Evolutionary conservation across 2,797 vertebrate species (phyloP).

Genomic region (Sebastes baramenuke): DNA sequence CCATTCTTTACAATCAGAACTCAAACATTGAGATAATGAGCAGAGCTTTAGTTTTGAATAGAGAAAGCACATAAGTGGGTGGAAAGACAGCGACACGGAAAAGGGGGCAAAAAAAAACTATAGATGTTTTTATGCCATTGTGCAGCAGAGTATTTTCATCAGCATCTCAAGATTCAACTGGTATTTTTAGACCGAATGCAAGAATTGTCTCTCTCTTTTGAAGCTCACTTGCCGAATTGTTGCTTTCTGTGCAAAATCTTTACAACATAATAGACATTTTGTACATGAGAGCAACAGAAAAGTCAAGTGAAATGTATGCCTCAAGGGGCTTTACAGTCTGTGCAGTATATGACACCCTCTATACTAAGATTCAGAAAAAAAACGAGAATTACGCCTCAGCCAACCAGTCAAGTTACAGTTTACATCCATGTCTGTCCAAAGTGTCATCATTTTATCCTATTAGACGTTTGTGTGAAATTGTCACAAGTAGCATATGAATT

Average conservation of each 20-base stretch:
- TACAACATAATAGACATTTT: not conserved
- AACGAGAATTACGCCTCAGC: not conserved
- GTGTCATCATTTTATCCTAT: not conserved
- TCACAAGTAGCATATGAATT: not conserved
- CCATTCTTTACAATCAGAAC: constrained; percentile 21
- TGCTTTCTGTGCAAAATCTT: not conserved
- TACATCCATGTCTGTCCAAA: not conserved
- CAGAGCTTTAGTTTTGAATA: constrained; percentile 1
- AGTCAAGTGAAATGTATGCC: not conserved
- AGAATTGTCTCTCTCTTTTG: not conserved
- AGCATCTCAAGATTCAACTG: not conserved
- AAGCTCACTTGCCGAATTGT: not conserved
- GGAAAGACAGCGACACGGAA: not conserved
- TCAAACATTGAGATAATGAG: constrained; percentile 10
- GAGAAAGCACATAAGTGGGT: constrained; percentile 17
- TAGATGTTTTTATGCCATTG: not conserved
- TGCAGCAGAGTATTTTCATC: constrained; percentile 16
- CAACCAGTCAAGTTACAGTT: not conserved
- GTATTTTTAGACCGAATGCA: constrained; percentile 9
- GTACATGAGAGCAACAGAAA: constrained; percentile 11
- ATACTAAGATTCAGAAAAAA: not conserved
- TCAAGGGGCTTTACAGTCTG: not conserved
- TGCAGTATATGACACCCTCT: not conserved
- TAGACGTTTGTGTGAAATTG: not conserved
- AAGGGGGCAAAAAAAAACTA: not conserved